phyloP scores from a whole-genome alignment of 2,888 invertebrate genomes.

The Dicyrtoma fusca region DNA sequence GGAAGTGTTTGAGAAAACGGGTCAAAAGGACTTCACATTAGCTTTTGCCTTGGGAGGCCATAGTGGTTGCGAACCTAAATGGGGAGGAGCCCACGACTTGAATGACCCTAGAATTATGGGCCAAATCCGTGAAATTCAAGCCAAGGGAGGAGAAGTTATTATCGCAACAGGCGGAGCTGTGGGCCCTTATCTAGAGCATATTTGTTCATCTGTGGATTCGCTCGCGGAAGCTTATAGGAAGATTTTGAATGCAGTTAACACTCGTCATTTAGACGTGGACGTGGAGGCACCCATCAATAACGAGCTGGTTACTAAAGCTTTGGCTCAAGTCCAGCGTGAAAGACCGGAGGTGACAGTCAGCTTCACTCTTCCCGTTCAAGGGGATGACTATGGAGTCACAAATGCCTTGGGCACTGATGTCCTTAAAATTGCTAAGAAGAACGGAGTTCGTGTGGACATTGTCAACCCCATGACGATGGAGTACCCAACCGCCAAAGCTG shows the following conservation, averaged over 20 bases:
- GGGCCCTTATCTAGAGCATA: constrained; percentile 54
- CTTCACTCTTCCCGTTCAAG: constrained; percentile 53
- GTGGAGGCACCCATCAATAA: constrained; percentile 51
- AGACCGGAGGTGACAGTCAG: constrained; percentile 48
- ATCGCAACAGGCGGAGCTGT: constrained; percentile 52
- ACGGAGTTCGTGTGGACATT: constrained; percentile 50
- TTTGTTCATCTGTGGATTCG: constrained; percentile 39
- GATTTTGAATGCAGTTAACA: constrained; percentile 47
- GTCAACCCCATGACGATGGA: constrained; percentile 52
- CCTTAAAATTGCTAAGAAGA: constrained; percentile 45
- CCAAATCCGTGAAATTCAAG: constrained; percentile 46
- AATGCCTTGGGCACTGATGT: constrained; percentile 48
- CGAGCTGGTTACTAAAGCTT: constrained; percentile 49
- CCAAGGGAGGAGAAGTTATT: constrained; percentile 52
- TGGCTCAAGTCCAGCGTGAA: constrained; percentile 48
- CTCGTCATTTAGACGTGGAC: constrained; percentile 52
- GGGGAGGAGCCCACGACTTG: constrained; percentile 50
- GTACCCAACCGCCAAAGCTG: constrained; percentile 40
- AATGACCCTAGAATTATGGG: constrained; percentile 47
- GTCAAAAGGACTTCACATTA: constrained; percentile 49
- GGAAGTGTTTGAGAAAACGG: constrained; percentile 47
- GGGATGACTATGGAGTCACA: constrained; percentile 54
- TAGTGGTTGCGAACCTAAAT: constrained; percentile 48
- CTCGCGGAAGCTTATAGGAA: constrained; percentile 48
- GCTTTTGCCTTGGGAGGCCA: constrained; percentile 51